Base-by-base conservation (phyloP, 2,113 vertebrate species). In the Spea bombifrons region DNA sequence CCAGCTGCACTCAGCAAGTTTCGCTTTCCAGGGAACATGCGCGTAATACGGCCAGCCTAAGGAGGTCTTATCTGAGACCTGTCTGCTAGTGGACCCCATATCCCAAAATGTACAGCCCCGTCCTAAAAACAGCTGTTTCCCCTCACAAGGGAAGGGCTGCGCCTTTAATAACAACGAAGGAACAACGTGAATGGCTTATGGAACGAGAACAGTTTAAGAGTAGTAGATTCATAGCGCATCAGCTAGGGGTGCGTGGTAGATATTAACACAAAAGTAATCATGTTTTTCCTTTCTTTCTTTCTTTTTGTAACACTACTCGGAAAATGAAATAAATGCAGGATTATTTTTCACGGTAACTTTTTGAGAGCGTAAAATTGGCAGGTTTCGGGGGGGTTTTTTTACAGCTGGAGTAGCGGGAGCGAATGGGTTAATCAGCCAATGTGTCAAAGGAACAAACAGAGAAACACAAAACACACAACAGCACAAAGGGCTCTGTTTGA, bases 361-460 rank as follows among this genome's bases (percentile, higher is more conserved):
- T 30, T 30, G 30, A 30, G 30, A 30, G 30, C 30, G 30, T 30
- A 30, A 30, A 30, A 30, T 30, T 30, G 30, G 30, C 30, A 30
- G 30, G 30, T 30, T 30, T 30, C n/a, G n/a, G 30, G 30, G 30
- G 30, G 1, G 1, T 30, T 30, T 30, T 30, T 30, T 30, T 30
- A 30, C 30, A 30, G 30, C 30, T 30, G 30, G 30, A 30, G 30
- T 30, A 30, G 1, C 30, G 2, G 30, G 30, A 30, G 30, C 30
- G 30, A 30, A 30, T 30, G 30, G 30, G 30, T 30, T 30, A 30
- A 30, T 1, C 30, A 30, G 30, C 30, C 30, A 46, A 71, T 12
- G 57, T 64, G 68, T 71, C 76, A 78, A 53, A 70, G 68, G 76
- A 78, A 71, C 76, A 78, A 71, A 78, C 76, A 77, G 9, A 4